Evolutionary conservation across 1,140 invertebrate species (phyloP).

Genomic region (Dendrolimus punctatus): DNA sequence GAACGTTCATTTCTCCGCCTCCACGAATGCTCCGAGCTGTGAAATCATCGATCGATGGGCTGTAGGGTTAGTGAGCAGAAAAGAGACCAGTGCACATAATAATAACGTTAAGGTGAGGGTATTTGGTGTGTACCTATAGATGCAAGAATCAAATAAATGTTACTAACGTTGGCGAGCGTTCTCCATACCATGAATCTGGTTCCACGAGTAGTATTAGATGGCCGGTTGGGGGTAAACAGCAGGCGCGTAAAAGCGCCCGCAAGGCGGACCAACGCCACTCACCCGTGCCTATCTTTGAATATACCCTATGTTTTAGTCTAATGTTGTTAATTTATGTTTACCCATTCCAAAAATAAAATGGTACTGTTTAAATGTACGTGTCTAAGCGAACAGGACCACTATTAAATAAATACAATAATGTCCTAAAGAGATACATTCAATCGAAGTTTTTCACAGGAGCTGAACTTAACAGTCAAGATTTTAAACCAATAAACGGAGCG

Average conservation of each 20-base stretch:
- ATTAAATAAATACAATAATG: too few species aligned
- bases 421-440: too few species aligned
- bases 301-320: neutral
- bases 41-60: conserved; percentile 63
- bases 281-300: conserved; percentile 27
- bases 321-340: neutral
- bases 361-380: neutral
- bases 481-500: too few species aligned
- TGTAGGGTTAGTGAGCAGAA: conserved; percentile 60
- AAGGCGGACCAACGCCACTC: conserved; percentile 41
- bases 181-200: conserved; percentile 36
- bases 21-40: conserved; percentile 76
- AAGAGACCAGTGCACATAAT: conserved; percentile 22
- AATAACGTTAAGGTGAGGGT: conserved; percentile 49
- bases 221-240: conserved; percentile 56
- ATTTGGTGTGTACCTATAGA: conserved; percentile 11
- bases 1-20: conserved; percentile 75
- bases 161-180: conserved; percentile 60
- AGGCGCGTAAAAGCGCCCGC: conserved; percentile 45
- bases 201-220: conserved; percentile 44
- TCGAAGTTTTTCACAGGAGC: too few species aligned
- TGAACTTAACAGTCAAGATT: too few species aligned
- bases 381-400: neutral
- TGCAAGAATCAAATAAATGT: conserved; percentile 25
- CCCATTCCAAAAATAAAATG: neutral